These are phyloP conservation scores for Drosophila yooni DNA, from an alignment of 2,888 invertebrate genomes.

Conservation along the genomic window DNA sequence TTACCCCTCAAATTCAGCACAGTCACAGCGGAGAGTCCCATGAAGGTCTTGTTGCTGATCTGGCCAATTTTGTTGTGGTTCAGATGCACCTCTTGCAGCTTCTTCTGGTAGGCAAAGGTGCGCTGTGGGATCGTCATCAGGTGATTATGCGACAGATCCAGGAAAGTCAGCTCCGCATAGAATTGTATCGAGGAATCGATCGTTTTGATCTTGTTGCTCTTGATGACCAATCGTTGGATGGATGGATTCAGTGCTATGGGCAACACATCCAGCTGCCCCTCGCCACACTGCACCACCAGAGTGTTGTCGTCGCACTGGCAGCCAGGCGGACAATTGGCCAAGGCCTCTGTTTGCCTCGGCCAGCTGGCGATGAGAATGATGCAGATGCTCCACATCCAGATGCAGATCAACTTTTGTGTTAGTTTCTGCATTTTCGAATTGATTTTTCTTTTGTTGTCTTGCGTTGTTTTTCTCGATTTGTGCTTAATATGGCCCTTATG, in stretches of 20 bases:
- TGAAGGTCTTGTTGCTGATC: conserved; percentile 92
- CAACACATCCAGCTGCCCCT: conserved; percentile 94
- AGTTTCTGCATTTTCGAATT: conserved; percentile 15
- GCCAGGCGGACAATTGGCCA: conserved; percentile 92
- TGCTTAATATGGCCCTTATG: conserved; percentile 24
- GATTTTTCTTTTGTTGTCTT: conserved; percentile 14
- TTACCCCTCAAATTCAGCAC: conserved; percentile 93
- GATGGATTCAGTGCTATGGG: conserved; percentile 96
- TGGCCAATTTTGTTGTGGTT: conserved; percentile 94
- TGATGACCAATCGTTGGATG: conserved; percentile 92
- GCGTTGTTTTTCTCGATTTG: conserved; percentile 17
- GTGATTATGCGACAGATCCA: conserved; percentile 94
- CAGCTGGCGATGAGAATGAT: conserved; percentile 37
- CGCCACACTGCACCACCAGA: conserved; percentile 93
- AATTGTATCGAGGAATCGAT: conserved; percentile 96
- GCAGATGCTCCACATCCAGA: conserved; percentile 44
- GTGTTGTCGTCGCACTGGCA: conserved; percentile 96
- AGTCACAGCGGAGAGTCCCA: conserved; percentile 91
- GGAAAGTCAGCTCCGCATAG: conserved; percentile 93
- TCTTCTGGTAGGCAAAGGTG: conserved; percentile 93
- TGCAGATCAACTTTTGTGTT: conserved; percentile 48
- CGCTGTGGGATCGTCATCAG: conserved; percentile 92
- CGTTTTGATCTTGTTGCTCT: conserved; percentile 94
- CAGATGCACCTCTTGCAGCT: conserved; percentile 92
- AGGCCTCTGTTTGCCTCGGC: conserved; percentile 49